Evolutionary conservation across 2,113 vertebrate species (phyloP), one percentile per base, ranked within the genome.

Genomic region (Carassius gibelio): DNA sequence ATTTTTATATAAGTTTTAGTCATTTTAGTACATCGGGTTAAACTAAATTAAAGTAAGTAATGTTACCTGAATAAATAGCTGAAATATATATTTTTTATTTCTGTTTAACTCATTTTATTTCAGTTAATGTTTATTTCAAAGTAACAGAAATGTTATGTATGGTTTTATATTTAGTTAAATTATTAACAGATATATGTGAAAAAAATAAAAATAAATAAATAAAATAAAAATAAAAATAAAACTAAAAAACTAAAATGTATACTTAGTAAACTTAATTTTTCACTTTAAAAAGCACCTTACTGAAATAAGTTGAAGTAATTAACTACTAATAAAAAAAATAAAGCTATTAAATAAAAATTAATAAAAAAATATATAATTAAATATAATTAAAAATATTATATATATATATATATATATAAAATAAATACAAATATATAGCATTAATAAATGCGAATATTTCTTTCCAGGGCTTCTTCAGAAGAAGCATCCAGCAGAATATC

Each of bases 401-500:
- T 50, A 17, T 55, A 17, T 55, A 15, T n/a, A n/a, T n/a, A n/a
- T n/a, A n/a, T n/a, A n/a, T n/a, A n/a, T n/a, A n/a, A n/a, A 19
- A 57, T 57, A 57, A 15, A 52, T 52, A 52, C 15, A 15, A 4
- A 15, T 52, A 50, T 50, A 52, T 55, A 55, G 17, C 14, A 55
- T 55, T 15, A 5, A 55, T 55, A 55, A 5, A 5, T 55, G 1
- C 1, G 5, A 5, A 17, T 15, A 1, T 15, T 55, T 55, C 0
- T 1, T 64, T 9, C 77, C 89, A 99, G 98, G 98, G 98, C 2
- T 99, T 99, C 93, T 99, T 99, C 91, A 94, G 98, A 89, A 96
- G 98, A 87, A 99, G 98, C 93, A 99, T 99, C 92, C 98, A 99
- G 92, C 98, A 99, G 92, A 99, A 99, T 90, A 99, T 99, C 89